Percentiles rank a stretch among this genome's conserved stretches.
phyloP scores from a whole-genome alignment of 2,113 vertebrate species.

The Stegostoma tigrinum region DNA sequence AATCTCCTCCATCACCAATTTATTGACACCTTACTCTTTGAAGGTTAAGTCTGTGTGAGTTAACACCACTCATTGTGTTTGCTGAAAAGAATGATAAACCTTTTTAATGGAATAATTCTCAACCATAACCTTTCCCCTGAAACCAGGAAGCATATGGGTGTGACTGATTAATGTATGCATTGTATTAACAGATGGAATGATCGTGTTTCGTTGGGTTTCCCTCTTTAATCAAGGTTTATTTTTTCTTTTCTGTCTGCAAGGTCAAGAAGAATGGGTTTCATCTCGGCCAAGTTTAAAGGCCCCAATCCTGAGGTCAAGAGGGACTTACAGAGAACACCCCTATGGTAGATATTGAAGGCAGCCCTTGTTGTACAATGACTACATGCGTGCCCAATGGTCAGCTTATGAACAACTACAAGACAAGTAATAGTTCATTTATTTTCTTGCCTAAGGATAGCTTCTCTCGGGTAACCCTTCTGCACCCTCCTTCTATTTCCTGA shows the following conservation, averaged over 20 bases:
- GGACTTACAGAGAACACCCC: slow-evolving; percentile 94
- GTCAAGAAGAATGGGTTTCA: slow-evolving; percentile 84
- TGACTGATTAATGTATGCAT: background rate
- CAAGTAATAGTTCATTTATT: slow-evolving; percentile 77
- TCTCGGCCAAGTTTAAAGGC: slow-evolving; percentile 83
- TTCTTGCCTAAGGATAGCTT: slow-evolving; percentile 65
- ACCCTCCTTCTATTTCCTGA: slow-evolving; percentile 58
- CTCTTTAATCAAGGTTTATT: slow-evolving; percentile 7
- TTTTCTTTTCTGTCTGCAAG: slow-evolving; percentile 55
- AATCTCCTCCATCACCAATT: background rate
- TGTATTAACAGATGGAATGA: background rate
- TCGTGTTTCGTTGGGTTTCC: background rate
- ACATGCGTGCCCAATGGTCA: slow-evolving; percentile 66
- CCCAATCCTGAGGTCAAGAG: slow-evolving; percentile 78
- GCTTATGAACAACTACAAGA: slow-evolving; percentile 69
- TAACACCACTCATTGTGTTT: background rate
- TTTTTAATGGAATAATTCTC: background rate
- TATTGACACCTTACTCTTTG: background rate
- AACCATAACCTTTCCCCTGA: background rate
- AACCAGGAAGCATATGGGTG: background rate
- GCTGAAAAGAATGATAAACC: background rate
- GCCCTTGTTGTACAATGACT: slow-evolving; percentile 71
- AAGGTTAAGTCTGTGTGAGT: background rate
- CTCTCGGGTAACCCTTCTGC: slow-evolving; percentile 54
- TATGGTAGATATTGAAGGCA: slow-evolving; percentile 99